Percentiles rank a stretch among this genome's conserved stretches.
Evolutionary conservation across 2,797 vertebrate genomes (phyloP).

Genomic region (Agapornis canus): DNA sequence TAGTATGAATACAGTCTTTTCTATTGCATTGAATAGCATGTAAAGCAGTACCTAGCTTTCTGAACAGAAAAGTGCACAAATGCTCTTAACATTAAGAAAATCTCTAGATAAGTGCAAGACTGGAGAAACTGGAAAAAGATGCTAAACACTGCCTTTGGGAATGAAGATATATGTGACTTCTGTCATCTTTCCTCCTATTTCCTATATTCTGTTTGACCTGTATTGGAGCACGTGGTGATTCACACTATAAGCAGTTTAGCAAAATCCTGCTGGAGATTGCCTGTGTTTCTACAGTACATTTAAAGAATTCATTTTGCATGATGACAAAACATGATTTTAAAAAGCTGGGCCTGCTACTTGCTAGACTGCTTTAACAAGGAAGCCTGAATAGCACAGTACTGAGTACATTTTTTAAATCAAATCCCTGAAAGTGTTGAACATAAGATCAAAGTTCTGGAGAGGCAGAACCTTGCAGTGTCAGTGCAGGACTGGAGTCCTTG

Average conservation of each 20-base stretch:
- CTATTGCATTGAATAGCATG: neutral
- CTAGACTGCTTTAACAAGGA: neutral
- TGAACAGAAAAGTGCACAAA: neutral
- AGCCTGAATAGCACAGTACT: neutral
- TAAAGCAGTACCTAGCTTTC: neutral
- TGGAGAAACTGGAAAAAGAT: neutral
- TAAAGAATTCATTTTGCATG: neutral
- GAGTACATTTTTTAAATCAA: neutral
- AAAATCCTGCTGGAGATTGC: neutral
- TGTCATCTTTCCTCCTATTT: neutral
- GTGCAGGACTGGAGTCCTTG: neutral
- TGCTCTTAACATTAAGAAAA: neutral
- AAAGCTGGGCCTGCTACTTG: neutral
- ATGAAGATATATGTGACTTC: neutral
- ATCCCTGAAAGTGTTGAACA: neutral
- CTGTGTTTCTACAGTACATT: neutral
- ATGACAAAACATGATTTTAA: neutral
- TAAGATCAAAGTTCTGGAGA: neutral
- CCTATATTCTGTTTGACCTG: neutral
- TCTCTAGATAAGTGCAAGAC: neutral
- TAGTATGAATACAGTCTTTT: neutral
- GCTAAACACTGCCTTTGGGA: neutral
- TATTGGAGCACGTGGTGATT: neutral
- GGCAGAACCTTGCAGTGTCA: neutral
- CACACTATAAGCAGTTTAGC: neutral